phyloP scores from a whole-genome alignment of 2,888 invertebrate species.

The Zygothrica quintamaculata region DNA sequence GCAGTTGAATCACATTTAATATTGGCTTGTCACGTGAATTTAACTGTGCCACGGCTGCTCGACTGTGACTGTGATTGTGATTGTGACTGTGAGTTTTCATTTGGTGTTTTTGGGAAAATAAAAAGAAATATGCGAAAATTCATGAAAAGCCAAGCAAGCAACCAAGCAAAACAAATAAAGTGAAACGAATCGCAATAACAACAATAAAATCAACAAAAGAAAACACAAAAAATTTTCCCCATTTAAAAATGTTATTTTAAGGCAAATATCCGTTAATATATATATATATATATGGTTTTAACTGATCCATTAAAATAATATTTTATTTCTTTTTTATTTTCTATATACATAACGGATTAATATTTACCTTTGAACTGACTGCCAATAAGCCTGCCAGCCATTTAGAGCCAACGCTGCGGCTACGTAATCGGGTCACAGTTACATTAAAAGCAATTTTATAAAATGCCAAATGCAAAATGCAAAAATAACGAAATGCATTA shows the following conservation, averaged over 20 bases:
- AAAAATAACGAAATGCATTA: constrained; percentile 33
- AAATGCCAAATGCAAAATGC: constrained; percentile 19
- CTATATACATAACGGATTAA: constrained; percentile 6
- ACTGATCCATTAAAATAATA: constrained; percentile 46
- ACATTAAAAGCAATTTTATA: constrained; percentile 16
- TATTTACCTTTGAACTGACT: constrained; percentile 10
- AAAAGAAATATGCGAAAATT: constrained; percentile 6
- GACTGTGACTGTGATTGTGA: constrained; percentile 36
- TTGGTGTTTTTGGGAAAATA: constrained; percentile 33
- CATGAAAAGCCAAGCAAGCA: background rate
- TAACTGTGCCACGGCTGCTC: constrained; percentile 63
- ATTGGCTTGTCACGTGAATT: constrained; percentile 79
- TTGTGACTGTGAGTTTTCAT: constrained; percentile 59
- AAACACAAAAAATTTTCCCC: too few relatives aligned
- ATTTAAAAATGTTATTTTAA: too few relatives aligned
- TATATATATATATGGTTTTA: too few relatives aligned
- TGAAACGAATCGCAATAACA: constrained; percentile 3
- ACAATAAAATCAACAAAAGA: constrained; percentile 2
- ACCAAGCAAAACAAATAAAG: background rate
- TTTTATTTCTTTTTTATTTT: constrained; percentile 34
- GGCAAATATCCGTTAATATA: too few relatives aligned
- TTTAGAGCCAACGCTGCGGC: constrained; percentile 12
- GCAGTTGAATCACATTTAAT: constrained; percentile 73
- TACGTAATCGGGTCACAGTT: constrained; percentile 15
- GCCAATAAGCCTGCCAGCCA: constrained; percentile 5